phyloP scores from a whole-genome alignment of 2,113 vertebrate genomes.

The Crotalus viridis region DNA sequence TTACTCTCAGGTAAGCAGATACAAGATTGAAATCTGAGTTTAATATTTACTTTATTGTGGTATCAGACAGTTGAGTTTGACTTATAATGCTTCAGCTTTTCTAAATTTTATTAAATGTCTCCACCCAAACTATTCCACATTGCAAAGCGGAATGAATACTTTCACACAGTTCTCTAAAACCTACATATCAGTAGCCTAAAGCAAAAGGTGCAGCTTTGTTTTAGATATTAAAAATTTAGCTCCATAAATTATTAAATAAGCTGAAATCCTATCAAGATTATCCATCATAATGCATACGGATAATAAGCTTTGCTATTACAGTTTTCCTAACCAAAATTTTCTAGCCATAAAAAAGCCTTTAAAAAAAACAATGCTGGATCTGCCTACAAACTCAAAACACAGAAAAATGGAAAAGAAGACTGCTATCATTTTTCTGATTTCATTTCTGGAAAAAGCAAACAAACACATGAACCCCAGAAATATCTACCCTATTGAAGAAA shows the following conservation, averaged over 20 bases:
- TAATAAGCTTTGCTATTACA: neutral
- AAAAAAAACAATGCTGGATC: constrained; percentile 8
- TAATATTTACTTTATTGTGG: constrained; percentile 1
- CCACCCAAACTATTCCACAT: neutral
- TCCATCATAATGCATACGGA: neutral
- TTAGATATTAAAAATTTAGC: neutral
- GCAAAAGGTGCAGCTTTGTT: neutral
- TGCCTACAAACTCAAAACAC: constrained; percentile 1
- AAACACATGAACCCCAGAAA: neutral
- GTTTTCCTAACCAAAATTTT: neutral
- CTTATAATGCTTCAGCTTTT: neutral
- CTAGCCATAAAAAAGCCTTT: neutral
- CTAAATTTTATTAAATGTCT: neutral
- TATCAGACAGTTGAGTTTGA: neutral
- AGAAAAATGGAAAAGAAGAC: neutral
- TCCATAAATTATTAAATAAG: neutral
- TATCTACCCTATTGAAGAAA: fast-evolving
- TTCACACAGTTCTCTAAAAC: neutral
- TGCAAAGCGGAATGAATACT: constrained; percentile 4
- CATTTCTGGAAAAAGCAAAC: fast-evolving
- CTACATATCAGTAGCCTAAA: neutral
- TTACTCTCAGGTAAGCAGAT: neutral
- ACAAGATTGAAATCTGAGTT: neutral
- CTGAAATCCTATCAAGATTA: neutral
- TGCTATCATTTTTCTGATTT: neutral